A percentile compares a stretch with the other conserved stretches of the same genome.
These are phyloP conservation scores for Sula dactylatra DNA, from an alignment of 2,113 vertebrate species.

Conservation along the genomic window DNA sequence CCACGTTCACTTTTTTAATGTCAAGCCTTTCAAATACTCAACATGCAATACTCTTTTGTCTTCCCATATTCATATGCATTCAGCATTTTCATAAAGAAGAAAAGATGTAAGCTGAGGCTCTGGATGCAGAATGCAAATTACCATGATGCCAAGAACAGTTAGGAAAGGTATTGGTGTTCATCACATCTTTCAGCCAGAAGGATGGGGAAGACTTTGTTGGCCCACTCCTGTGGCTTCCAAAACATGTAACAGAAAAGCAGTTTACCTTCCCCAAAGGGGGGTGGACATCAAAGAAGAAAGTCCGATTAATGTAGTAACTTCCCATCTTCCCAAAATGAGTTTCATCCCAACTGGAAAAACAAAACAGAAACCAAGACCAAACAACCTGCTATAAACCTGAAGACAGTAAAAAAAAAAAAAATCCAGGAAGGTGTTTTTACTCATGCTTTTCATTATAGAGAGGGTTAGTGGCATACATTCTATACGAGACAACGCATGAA, in stretches of 20 bases:
- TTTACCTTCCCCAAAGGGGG: constrained; percentile 95
- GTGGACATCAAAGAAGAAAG: constrained; percentile 98
- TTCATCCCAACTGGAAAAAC: constrained; percentile 92
- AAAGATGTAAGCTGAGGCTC: not conserved
- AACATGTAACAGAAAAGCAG: not conserved
- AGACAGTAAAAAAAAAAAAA: not conserved
- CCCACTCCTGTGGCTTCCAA: not conserved
- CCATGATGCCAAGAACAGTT: not conserved
- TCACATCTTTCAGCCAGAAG: not conserved
- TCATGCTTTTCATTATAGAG: not conserved
- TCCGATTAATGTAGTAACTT: constrained; percentile 97
- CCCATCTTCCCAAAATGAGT: constrained; percentile 99
- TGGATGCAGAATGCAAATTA: not conserved
- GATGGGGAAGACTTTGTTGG: not conserved
- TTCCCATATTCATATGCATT: not conserved
- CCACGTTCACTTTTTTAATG: not conserved
- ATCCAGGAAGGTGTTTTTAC: not conserved
- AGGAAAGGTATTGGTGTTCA: not conserved
- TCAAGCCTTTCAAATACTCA: not conserved
- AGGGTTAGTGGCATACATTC: not conserved
- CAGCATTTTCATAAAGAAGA: not conserved
- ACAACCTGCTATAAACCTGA: not conserved
- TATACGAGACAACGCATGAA: not conserved
- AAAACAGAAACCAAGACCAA: constrained; percentile 21
- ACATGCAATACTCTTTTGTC: not conserved